Conservation (phyloP, 1,140 invertebrate genomes). For the Glomeris maerens region DNA sequence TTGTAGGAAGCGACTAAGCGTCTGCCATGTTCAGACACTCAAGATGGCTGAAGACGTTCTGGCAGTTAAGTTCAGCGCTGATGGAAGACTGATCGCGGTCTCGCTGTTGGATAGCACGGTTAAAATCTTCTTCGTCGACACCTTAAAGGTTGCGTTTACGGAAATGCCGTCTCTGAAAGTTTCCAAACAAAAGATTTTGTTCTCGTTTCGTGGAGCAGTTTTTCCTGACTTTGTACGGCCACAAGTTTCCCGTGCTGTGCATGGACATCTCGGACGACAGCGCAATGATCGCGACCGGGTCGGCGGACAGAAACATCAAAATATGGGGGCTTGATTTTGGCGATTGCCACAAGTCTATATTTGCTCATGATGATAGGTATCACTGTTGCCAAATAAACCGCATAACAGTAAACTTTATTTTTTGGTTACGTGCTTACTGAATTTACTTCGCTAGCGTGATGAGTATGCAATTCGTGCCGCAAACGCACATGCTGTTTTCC, state of each 20-base stretch:
- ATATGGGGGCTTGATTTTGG: constrained; percentile 99
- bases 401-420: background rate
- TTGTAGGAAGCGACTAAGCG: too few relatives aligned
- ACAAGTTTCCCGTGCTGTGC: constrained; percentile 83
- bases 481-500: constrained; percentile 86
- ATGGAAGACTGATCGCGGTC: constrained; percentile 76
- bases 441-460: constrained; percentile 61
- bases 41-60: too few relatives aligned
- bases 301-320: constrained; percentile 87
- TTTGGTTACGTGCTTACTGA: too few relatives aligned
- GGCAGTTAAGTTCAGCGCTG: constrained; percentile 63
- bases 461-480: constrained; percentile 68
- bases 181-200: constrained; percentile 2
- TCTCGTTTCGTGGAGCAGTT: constrained; percentile 52
- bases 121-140: constrained; percentile 88
- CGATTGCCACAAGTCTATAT: constrained; percentile 50
- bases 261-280: constrained; percentile 91
- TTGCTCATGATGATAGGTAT: constrained; percentile 73
- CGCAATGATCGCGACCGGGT: constrained; percentile 78
- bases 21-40: too few relatives aligned
- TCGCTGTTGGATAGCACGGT: constrained; percentile 84
- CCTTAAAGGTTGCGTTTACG: constrained; percentile 58
- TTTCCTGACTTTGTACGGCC: constrained; percentile 88
- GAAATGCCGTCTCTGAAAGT: background rate
- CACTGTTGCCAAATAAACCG: background rate